Evolutionary conservation across 2,797 vertebrate genomes (phyloP).

Genomic region (Cuculus canorus): DNA sequence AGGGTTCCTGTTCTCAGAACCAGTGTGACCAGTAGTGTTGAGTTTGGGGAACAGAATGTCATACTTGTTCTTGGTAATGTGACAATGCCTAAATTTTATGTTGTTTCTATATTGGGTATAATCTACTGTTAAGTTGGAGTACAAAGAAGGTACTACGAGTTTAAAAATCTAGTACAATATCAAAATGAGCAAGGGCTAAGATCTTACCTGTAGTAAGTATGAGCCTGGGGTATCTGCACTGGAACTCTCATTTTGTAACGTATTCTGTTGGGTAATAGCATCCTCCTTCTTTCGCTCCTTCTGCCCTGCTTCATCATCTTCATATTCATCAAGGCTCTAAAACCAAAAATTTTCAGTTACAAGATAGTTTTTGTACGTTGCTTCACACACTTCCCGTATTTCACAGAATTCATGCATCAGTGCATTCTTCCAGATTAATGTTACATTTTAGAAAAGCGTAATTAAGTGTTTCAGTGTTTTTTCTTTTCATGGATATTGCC

Average conservation of each 20-base stretch:
- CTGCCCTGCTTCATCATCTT: slow-evolving; percentile 90
- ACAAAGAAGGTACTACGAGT: not conserved
- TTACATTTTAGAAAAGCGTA: not conserved
- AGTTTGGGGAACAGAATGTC: not conserved
- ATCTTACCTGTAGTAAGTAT: slow-evolving; percentile 82
- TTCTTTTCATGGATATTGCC: not conserved
- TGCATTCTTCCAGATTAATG: not conserved
- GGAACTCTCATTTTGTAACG: slow-evolving; percentile 90
- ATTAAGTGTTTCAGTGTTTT: not conserved
- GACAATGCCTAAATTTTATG: not conserved
- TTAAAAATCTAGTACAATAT: not conserved
- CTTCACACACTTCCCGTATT: not conserved
- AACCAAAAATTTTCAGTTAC: not conserved
- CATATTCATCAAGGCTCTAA: slow-evolving; percentile 95
- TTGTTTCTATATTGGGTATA: not conserved
- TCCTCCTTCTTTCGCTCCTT: slow-evolving; percentile 88
- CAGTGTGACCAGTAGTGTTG: accelerated
- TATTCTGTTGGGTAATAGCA: slow-evolving; percentile 92
- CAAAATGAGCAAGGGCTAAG: not conserved
- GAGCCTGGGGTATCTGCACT: slow-evolving; percentile 78
- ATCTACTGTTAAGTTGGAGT: not conserved
- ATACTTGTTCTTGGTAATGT: not conserved
- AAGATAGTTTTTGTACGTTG: not conserved
- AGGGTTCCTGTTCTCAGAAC: not conserved
- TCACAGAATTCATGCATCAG: not conserved